Conservation (phyloP, 2,797 vertebrate genomes). For the Fistularia commersonii region DNA sequence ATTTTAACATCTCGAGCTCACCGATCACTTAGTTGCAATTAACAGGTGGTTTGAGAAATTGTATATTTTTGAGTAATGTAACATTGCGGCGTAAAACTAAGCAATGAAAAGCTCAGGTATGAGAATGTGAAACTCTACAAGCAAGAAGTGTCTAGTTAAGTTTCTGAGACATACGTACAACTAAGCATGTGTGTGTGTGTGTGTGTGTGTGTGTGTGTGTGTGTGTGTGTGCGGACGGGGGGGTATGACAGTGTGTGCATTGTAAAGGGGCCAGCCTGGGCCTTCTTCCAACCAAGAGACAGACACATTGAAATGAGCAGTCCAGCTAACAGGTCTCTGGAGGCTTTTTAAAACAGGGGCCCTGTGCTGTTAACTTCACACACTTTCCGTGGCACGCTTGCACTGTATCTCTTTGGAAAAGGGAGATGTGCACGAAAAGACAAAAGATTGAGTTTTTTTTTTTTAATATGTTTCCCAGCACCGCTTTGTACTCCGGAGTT, state of each 20-base stretch:
- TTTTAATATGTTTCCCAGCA: slow-evolving; percentile 3
- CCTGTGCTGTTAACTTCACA: slow-evolving; percentile 80
- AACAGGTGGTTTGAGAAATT: too few species aligned
- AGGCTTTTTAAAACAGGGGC: slow-evolving; percentile 81
- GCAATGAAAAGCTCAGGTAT: too few species aligned
- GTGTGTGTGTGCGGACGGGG: slow-evolving; percentile 2
- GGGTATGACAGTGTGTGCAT: slow-evolving; percentile 68
- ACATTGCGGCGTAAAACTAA: too few species aligned
- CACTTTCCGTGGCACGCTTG: slow-evolving; percentile 68
- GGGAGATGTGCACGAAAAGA: slow-evolving; percentile 17
- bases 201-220: slow-evolving; percentile 29
- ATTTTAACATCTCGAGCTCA: too few species aligned
- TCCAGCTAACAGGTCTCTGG: slow-evolving; percentile 82
- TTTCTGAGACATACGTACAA: slow-evolving; percentile 59
- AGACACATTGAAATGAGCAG: slow-evolving; percentile 83
- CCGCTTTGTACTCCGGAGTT: slow-evolving; percentile 15
- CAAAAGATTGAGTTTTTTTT: slow-evolving; percentile 1
- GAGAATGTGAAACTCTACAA: not conserved
- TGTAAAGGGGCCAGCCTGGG: slow-evolving; percentile 56
- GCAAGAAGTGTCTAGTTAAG: slow-evolving; percentile 6
- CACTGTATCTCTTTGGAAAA: slow-evolving; percentile 33
- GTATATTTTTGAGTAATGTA: too few species aligned
- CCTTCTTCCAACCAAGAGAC: slow-evolving; percentile 62
- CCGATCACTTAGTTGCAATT: too few species aligned
- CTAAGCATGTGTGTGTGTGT: slow-evolving; percentile 44